phyloP scores from a whole-genome alignment of 1,140 invertebrate species.

The Cyclargus thomasi region DNA sequence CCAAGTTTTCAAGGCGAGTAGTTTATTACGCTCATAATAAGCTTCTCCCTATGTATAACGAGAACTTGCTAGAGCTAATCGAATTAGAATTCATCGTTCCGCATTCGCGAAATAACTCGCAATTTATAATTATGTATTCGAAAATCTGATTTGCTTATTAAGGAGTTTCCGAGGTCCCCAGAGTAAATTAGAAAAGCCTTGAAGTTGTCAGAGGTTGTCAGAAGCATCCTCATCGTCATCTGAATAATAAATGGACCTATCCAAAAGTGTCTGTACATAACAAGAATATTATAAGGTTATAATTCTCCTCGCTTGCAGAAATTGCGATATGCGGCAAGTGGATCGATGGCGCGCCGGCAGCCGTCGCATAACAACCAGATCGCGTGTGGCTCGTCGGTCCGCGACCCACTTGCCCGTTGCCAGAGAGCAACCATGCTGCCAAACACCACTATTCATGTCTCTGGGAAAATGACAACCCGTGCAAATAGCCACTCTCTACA shows the following conservation, averaged over 20 bases:
- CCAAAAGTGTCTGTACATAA: too few relatives aligned
- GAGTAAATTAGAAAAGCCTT: too few relatives aligned
- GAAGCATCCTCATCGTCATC: too few relatives aligned
- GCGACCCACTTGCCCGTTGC: constrained; percentile 1
- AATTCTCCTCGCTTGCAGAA: not conserved
- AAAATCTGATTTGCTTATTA: not conserved
- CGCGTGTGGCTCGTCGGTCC: constrained; percentile 21
- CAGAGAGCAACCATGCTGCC: not conserved
- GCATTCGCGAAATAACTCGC: not conserved
- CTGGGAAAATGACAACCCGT: too few relatives aligned
- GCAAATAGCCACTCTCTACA: too few relatives aligned
- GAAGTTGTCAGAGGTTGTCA: too few relatives aligned
- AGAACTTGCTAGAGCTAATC: not conserved
- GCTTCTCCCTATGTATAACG: not conserved
- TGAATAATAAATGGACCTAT: too few relatives aligned
- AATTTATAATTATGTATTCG: not conserved
- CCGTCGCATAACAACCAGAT: constrained; percentile 29
- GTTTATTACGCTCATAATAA: not conserved
- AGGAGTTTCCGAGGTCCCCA: not conserved
- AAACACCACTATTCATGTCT: not conserved
- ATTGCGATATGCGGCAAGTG: constrained; percentile 3
- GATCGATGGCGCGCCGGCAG: constrained; percentile 21
- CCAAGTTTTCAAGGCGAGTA: not conserved
- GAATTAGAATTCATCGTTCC: not conserved
- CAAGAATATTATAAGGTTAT: too few relatives aligned